These are phyloP conservation scores for Phyto melanocephala DNA, from an alignment of 2,888 invertebrate genomes.

Conservation along the genomic window DNA sequence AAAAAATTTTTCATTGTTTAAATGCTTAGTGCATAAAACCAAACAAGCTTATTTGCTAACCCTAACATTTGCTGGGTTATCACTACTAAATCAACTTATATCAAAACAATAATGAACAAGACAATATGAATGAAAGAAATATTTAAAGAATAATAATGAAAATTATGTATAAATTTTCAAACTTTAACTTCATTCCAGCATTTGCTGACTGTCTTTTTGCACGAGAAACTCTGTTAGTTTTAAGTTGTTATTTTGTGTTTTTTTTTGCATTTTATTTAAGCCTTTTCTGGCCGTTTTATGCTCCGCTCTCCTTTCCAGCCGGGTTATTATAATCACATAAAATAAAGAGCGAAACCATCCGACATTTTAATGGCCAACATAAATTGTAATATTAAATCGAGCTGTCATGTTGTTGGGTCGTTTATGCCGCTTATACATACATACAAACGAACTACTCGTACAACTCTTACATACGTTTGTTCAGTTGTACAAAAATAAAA, in stretches of 20 bases:
- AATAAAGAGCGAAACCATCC: conserved; percentile 70
- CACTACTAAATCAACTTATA: not conserved
- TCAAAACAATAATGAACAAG: not conserved
- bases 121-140: conserved; percentile 14
- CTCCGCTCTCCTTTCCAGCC: conserved; percentile 4
- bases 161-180: conserved; percentile 10
- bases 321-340: conserved; percentile 71
- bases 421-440: conserved; percentile 63
- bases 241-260: conserved; percentile 7
- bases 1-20: no score
- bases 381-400: conserved; percentile 74
- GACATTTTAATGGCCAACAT: conserved; percentile 73
- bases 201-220: conserved; percentile 3
- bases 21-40: no score
- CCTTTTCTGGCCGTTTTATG: not conserved
- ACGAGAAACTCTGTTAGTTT: not conserved
- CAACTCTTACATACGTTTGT: conserved; percentile 8
- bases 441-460: conserved; percentile 13
- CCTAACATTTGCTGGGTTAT: not conserved
- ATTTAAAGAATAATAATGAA: conserved; percentile 29
- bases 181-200: conserved; percentile 23
- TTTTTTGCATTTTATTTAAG: conserved; percentile 38
- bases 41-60: no score
- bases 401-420: conserved; percentile 68
- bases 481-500: conserved; percentile 29